Conservation (phyloP, 2,113 vertebrate species). For the Brachyistius frenatus region DNA sequence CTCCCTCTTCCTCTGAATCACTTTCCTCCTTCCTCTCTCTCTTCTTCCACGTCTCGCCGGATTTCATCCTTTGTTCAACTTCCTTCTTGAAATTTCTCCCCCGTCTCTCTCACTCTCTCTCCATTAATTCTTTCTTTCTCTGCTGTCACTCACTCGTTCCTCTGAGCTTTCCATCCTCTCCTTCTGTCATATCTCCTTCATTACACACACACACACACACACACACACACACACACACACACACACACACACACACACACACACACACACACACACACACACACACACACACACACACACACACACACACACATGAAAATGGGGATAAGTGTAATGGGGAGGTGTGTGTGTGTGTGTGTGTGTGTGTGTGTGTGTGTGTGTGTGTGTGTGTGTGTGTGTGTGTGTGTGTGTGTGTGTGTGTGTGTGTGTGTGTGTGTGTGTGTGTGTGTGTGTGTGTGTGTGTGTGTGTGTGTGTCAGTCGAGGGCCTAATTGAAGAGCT, state of each 20-base stretch:
- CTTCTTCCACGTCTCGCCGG: not conserved
- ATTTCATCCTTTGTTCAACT: constrained; percentile 43
- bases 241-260: not conserved
- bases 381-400: constrained; percentile 6
- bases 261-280: constrained; percentile 14
- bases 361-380: not conserved
- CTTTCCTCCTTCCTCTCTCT: constrained; percentile 5
- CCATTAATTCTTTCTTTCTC: not conserved
- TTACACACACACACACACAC: constrained; percentile 19
- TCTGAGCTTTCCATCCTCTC: constrained; percentile 4
- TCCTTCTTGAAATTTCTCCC: constrained; percentile 1
- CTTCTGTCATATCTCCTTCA: constrained; percentile 39
- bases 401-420: constrained; percentile 16
- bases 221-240: not conserved
- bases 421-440: not conserved
- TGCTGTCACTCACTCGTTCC: not conserved
- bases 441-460: not conserved
- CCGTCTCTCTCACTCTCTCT: not conserved
- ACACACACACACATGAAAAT: not conserved
- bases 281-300: too few species aligned
- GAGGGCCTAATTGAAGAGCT: constrained; percentile 37
- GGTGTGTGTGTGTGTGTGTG: constrained; percentile 17
- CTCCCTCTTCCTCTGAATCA: constrained; percentile 30
- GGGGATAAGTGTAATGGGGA: constrained; percentile 23
- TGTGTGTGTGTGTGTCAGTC: constrained; percentile 18